Evolutionary conservation across 92 coral and sea anemone species (phyloP).

Genomic region (Phenganax subtilis): DNA sequence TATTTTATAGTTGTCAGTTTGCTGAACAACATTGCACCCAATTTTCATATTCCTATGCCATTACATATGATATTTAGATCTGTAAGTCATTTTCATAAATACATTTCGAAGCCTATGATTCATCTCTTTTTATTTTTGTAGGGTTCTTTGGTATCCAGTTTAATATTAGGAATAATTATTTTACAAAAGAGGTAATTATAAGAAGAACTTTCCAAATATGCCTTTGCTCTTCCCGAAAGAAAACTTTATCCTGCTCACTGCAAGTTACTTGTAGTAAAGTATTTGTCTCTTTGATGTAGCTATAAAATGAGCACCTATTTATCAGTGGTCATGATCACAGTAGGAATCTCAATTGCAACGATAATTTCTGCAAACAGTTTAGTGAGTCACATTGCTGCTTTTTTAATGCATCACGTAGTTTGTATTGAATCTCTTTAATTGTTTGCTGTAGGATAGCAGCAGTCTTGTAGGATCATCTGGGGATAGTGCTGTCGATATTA

Average conservation of each 20-base stretch:
- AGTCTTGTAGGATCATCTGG: constrained; percentile 37
- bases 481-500: constrained; percentile 32
- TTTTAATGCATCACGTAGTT: not conserved
- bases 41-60: constrained; percentile 81
- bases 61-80: constrained; percentile 95
- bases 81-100: constrained; percentile 50
- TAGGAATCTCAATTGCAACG: constrained; percentile 80
- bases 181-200: constrained; percentile 64
- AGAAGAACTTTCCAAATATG: not conserved
- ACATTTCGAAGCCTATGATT: not conserved
- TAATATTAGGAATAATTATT: constrained; percentile 75
- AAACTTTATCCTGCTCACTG: not conserved
- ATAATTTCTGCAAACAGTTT: constrained; percentile 70
- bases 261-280: not conserved
- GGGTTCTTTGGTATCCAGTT: constrained; percentile 90
- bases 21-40: constrained; percentile 81
- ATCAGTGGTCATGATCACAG: constrained; percentile 76
- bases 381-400: constrained; percentile 48
- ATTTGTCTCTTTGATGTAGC: constrained; percentile 42
- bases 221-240: not conserved
- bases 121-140: constrained; percentile 7
- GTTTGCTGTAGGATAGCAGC: constrained; percentile 23
- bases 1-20: too few relatives aligned
- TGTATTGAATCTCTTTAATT: not conserved
- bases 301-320: constrained; percentile 76